phyloP scores from a whole-genome alignment of 2,888 invertebrate genomes.

The Diplolepis rosae region DNA sequence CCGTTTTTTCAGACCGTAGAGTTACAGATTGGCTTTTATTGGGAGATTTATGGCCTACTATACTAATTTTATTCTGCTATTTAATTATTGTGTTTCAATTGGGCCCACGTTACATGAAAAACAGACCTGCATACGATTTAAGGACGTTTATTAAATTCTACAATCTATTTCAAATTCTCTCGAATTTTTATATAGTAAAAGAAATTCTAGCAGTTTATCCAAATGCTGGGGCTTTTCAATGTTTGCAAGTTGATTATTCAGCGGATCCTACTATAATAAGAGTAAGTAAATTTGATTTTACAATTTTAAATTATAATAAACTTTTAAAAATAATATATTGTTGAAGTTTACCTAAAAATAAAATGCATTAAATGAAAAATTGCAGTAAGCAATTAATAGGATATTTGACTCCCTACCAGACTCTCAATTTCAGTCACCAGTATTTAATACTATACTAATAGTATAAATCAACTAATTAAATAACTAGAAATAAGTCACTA shows the following conservation, averaged over 20 bases:
- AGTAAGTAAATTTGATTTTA: constrained; percentile 37
- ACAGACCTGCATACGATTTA: constrained; percentile 80
- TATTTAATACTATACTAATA: too few species aligned
- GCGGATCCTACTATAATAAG: constrained; percentile 71
- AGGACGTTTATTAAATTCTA: constrained; percentile 82
- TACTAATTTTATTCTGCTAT: constrained; percentile 75
- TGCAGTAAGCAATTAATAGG: too few species aligned
- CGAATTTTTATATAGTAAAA: constrained; percentile 53
- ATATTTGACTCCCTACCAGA: too few species aligned
- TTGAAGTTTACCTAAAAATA: neutral
- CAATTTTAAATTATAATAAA: too few species aligned
- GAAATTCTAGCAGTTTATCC: constrained; percentile 76
- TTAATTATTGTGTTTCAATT: constrained; percentile 77
- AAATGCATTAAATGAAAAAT: too few species aligned
- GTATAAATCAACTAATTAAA: too few species aligned
- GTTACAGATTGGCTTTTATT: constrained; percentile 80
- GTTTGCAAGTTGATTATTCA: constrained; percentile 82
- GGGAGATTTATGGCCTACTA: constrained; percentile 78
- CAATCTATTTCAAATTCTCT: constrained; percentile 82
- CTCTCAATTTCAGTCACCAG: too few species aligned
- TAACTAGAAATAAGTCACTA: too few species aligned
- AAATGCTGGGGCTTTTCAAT: constrained; percentile 77
- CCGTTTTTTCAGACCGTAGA: constrained; percentile 75
- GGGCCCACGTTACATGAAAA: constrained; percentile 82
- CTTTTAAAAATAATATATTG: neutral